Base-by-base conservation (phyloP, 2,797 vertebrate species). In the Phalloptychus januarius region DNA sequence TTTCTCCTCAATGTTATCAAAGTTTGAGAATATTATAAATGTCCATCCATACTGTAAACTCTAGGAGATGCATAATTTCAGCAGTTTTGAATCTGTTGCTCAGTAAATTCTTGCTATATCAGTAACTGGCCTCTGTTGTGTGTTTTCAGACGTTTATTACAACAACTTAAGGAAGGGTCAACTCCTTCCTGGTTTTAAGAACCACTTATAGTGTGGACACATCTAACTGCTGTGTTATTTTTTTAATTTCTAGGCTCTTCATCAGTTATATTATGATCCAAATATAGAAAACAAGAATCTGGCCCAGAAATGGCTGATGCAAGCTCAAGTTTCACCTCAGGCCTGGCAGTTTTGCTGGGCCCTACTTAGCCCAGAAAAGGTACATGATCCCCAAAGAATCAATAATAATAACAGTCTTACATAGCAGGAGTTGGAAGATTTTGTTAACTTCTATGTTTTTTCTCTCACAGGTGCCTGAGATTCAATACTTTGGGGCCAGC, bases 251-350 rank as follows among this genome's bases (percentile, higher is more conserved):
- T 89, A 99, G 98, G 98, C 98, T 45, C 96, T 99, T 79, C 98
- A 99, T 91, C 98, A 99, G 93, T 94, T 99, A 76, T 99, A 99
- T 94, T 99, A 99, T 16, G 98, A 99, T 92, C 98, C 98, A 44
- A 99, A 98, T 92, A 99, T 99, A 56, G 98, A 99, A 91, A 99
- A 99, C 95, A 99, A 99, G 95, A 99, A 99, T 93, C 94, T 99
- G 94, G 98, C 98, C 89, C 98, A 99, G 96, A 99, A 99, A 95
- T 99, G 98, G 98, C 95, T 99, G 79, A 99, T 99, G 98, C 98
- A 99, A 93, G 98, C 98, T 0, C 98, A 99, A 94, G 97, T 99
- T 8, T 99, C 98, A 0, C 98, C 98, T 50, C 97, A 99, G 91
- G 98, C 98, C 2, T 99, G 98, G 98, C 98, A 99, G 90, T 99